Evolutionary conservation across 2,797 vertebrate species (phyloP), one percentile per base, ranked within the genome.

Genomic region (Pseudomugil tenellus): DNA sequence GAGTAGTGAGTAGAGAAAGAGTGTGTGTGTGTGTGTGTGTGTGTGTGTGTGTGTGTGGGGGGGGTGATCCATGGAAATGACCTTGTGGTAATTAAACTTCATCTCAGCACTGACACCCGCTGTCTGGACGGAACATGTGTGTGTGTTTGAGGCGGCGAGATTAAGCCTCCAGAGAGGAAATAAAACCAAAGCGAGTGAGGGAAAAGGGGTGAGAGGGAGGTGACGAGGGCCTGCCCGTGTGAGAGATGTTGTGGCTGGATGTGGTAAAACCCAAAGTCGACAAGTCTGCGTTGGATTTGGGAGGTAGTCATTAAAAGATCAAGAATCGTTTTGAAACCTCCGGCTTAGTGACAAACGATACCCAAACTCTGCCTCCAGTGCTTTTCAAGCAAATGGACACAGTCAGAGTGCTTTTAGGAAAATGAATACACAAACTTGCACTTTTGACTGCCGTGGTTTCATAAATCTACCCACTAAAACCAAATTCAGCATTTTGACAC

Each of bases 221-320:
- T 56, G 73, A 65, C 1, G 58, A 31, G 74, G 63, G 74, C 53
- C 65, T 31, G 74, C 26, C 67, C 69, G 17, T 29, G 58, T 70
- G 53, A 34, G 63, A 63, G 85, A 78, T 43, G 67, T 1, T 48
- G 60, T 4, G 43, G 58, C 54, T 55, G 59, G 43, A 82, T 68
- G 75, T 31, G 34, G 63, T 43, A 60, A 79, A 76, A 63, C 58
- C 64, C 48, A 72, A 60, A 68, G 76, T 73, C 17, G 63, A 80
- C 57, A 65, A 67, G 64, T 80, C 68, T 61, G 71, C 28, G 51
- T 19, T 66, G 86, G 80, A 84, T 88, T 83, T 72, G 75, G 81
- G 82, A 87, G 77, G 77, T 61, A 72, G 87, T 87, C 83, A 87
- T 87, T 83, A 90, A 85, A 63, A 77, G 81, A 84, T 87, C 64